Base-by-base conservation (phyloP, 92 coral and sea anemone genomes). In the Epizoanthus scotinus region DNA sequence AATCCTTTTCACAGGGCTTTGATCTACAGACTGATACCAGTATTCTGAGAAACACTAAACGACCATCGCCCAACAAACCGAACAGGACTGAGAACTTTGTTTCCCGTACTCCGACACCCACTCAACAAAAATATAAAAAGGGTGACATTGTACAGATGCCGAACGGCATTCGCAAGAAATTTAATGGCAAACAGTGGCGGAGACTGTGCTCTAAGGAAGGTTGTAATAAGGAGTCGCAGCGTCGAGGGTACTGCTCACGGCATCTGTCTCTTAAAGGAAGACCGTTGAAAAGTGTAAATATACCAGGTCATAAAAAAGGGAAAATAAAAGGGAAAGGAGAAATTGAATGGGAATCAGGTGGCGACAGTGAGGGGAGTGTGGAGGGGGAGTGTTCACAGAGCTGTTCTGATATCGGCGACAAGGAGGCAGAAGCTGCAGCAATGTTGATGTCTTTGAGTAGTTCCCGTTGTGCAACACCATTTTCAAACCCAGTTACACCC, bases 171-270 rank as follows among this genome's bases (percentile, higher is more conserved):
- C 90, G 99, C 20, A 96, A 96, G 64, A 96, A 96, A 73, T 96
- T 96, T 42, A 96, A 96, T 66, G 99, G 99, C 0, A 96, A 96
- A 71, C 99, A 96, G 61, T 96, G 99, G 99, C 82, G 99, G 22
- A 86, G 99, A 58, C 78, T 96, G 17, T 96, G 99, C 77, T 93
- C 99, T 2, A 87, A 91, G 60, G 99, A 96, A 61, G 89, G 91
- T 2, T 96, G 99, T 44, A 96, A 93, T 73, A 96, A 96, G 71
- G 99, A 96, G 63, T 93, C 98, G 0, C 99, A 96, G 70, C 86
- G 99, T 52, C 89, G 99, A 42, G 99, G 99, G 6, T 96, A 85
- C 81, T 96, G 99, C 55, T 96, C 99, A 38, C 83, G 99, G 72
- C 99, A 96, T 84, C 78, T 96, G 72, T 93, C 99, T 26, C 78